Evolutionary conservation across 1,140 invertebrate genomes (phyloP).

Genomic region (Medauroidea extradentata): DNA sequence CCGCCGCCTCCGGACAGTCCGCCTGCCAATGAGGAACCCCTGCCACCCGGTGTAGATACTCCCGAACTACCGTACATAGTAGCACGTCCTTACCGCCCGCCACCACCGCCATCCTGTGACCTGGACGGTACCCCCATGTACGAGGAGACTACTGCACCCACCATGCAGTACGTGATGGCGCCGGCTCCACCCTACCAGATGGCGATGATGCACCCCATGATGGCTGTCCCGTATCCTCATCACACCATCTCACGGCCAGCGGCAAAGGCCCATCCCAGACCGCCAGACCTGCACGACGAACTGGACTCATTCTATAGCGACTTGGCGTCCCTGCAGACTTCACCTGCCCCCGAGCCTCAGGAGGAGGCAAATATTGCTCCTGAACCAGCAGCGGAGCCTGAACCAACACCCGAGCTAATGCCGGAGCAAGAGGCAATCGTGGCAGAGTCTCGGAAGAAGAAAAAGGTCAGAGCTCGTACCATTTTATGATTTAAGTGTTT

Average conservation of each 20-base stretch:
- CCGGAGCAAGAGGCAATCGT: not conserved
- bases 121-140: not conserved
- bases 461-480: constrained; percentile 50
- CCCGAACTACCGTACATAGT: constrained; percentile 32
- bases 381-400: not conserved
- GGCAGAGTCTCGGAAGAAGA: constrained; percentile 43
- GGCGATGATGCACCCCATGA: not conserved
- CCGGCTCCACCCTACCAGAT: not conserved
- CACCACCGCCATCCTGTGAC: constrained; percentile 10
- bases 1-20: constrained; percentile 40
- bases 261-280: not conserved
- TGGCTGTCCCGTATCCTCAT: not conserved
- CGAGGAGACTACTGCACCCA: constrained; percentile 16
- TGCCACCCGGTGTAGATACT: constrained; percentile 50
- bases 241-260: constrained; percentile 14
- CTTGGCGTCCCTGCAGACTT: constrained; percentile 50
- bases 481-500: too few species aligned
- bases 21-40: constrained; percentile 36
- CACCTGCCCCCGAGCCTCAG: not conserved
- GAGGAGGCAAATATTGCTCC: too few species aligned
- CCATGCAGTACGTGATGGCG: not conserved
- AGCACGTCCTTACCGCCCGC: constrained; percentile 7
- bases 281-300: constrained; percentile 33
- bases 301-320: constrained; percentile 58
- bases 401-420: not conserved